Conservation (phyloP, 2,797 vertebrate species). For the Xenentodon cancila region DNA sequence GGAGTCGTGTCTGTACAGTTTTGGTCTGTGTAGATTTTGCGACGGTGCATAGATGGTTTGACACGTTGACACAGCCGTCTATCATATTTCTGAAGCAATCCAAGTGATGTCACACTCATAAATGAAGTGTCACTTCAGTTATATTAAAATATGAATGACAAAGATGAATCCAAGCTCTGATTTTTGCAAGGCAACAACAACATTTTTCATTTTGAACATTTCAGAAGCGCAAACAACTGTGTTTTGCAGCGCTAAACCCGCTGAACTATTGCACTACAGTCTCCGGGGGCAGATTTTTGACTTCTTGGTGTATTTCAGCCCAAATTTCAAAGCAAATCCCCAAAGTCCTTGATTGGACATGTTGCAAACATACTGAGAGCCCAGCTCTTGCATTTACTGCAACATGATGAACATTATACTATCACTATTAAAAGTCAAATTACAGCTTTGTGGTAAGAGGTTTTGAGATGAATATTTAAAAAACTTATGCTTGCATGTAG, state of each 20-base stretch:
- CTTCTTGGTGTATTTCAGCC: slow-evolving; percentile 36
- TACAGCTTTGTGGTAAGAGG: background rate
- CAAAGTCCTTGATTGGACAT: slow-evolving; percentile 15
- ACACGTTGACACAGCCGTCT: slow-evolving; percentile 5
- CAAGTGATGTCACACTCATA: background rate
- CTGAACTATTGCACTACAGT: slow-evolving; percentile 9
- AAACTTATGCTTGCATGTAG: background rate
- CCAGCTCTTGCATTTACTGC: slow-evolving; percentile 1
- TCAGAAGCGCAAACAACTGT: slow-evolving; percentile 1
- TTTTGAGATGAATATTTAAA: background rate
- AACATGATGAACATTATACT: slow-evolving; percentile 8
- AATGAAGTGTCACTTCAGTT: slow-evolving; percentile 35
- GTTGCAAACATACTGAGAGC: slow-evolving; percentile 11
- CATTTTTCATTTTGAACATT: background rate
- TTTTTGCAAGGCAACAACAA: slow-evolving; percentile 3
- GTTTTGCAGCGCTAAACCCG: background rate
- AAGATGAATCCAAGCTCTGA: background rate
- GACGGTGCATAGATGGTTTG: too few relatives aligned
- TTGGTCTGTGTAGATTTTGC: background rate
- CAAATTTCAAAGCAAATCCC: slow-evolving; percentile 37
- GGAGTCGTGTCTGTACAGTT: slow-evolving; percentile 10
- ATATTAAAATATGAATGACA: background rate
- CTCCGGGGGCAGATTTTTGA: slow-evolving; percentile 32
- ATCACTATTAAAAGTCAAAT: slow-evolving; percentile 4
- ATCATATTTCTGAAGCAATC: slow-evolving; percentile 13